These are phyloP conservation scores for Lycocerus yunnanus DNA, from an alignment of 2,888 invertebrate genomes.

Conservation along the genomic window DNA sequence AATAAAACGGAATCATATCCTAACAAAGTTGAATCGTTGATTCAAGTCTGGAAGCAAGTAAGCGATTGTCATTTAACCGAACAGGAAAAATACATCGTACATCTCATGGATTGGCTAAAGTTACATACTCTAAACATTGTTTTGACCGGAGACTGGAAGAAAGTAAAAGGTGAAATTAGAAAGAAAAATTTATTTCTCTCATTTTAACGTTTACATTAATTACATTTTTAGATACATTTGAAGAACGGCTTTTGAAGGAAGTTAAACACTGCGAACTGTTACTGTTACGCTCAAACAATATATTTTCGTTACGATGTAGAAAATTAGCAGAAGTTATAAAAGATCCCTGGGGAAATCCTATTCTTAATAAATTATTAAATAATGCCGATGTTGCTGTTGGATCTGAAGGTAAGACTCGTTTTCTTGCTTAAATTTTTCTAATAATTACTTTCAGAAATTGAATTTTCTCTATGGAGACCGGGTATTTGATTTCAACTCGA, in stretches of 20 bases:
- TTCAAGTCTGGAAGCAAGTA: conserved; percentile 50
- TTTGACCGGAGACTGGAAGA: conserved; percentile 52
- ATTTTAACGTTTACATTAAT: conserved; percentile 8
- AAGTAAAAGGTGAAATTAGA: conserved; percentile 45
- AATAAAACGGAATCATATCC: conserved; percentile 47
- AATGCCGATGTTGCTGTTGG: conserved; percentile 47
- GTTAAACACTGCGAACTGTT: conserved; percentile 49
- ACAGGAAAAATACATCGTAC: conserved; percentile 47
- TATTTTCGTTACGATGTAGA: conserved; percentile 49
- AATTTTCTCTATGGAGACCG: conserved; percentile 64
- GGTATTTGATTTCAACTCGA: conserved; percentile 62
- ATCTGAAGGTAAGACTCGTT: conserved; percentile 43
- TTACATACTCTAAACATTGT: conserved; percentile 52
- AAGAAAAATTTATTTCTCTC: background rate
- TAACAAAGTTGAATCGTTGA: conserved; percentile 47
- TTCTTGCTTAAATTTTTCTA: background rate
- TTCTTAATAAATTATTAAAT: conserved; percentile 47
- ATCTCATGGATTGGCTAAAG: conserved; percentile 54
- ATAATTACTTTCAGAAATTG: conserved; percentile 52
- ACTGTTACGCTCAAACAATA: conserved; percentile 45
- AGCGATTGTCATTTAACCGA: conserved; percentile 43
- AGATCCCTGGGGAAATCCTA: conserved; percentile 52
- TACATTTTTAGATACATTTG: conserved; percentile 38
- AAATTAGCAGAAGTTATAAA: conserved; percentile 51
- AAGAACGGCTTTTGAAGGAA: conserved; percentile 39